Evolutionary conservation across 1,140 invertebrate species (phyloP), one percentile per base, ranked within the genome.

Genomic region (Forficula auricularia): DNA sequence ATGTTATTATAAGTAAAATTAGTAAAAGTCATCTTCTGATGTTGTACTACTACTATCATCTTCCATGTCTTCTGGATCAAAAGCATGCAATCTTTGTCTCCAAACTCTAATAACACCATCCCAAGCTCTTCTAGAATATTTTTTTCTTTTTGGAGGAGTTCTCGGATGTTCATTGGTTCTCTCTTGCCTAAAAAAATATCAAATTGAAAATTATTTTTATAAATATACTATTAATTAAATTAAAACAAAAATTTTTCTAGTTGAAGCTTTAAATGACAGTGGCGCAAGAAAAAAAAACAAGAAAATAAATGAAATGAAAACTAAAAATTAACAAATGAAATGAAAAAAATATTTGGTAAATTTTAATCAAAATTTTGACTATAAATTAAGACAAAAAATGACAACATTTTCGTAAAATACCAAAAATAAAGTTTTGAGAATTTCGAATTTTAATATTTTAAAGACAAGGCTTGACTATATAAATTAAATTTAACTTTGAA

Each of bases 41-140:
- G 20, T 20, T 14, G 36, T 42, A 38, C 12, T 43, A 38, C 42
- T 35, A 50, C 14, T 34, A 30, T n/a, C n/a, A n/a, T n/a, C 31
- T 37, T 48, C 40, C 22, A 27, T 27, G 10, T 27, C 22, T 27
- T 27, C 22, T 27, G 75, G 70, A 63, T 91, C 86, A 71, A 75
- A 95, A 47, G 69, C 64, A 57, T 95, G 89, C 18, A 95, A 62
- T 48, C 80, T 70, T 54, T 79, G 76, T 33, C 87, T 68, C 89
- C 89, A 94, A 36, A 82, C 68, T 60, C 77, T 82, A 0, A 96
- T 74, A 48, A 88, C 67, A 10, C 75, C 77, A 59, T 96, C 90
- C 77, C 86, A 96, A 7, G 80, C 87, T 52, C 89, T 67, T 35
- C 90, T 68, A 54, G 84, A 90, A 60, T 88, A 90, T 58, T 89